A percentile compares a stretch with the other conserved stretches of the same genome.
Evolutionary conservation across 1,140 invertebrate genomes (phyloP).

Genomic region (Drosophila oshimai): DNA sequence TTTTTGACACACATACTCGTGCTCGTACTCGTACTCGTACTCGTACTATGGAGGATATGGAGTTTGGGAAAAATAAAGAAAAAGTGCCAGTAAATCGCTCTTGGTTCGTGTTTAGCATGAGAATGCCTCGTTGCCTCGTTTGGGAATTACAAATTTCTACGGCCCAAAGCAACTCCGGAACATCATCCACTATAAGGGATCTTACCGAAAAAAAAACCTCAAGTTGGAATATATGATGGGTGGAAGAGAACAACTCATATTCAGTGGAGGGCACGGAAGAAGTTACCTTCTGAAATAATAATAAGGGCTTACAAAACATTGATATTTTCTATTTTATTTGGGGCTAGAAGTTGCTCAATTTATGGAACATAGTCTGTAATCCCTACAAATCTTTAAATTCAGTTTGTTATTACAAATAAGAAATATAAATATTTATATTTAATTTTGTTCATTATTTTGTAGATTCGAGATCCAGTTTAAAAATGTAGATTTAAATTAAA

Average conservation of each 20-base stretch:
- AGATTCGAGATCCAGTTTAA: too few species aligned
- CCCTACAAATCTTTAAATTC: too few species aligned
- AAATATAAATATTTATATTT: too few species aligned
- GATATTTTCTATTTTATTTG: background rate
- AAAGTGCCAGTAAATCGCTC: constrained; percentile 68
- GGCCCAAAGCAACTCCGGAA: constrained; percentile 17
- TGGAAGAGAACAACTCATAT: background rate
- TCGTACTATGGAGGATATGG: background rate
- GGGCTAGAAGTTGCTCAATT: too few species aligned
- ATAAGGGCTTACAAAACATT: too few species aligned
- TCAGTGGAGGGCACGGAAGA: background rate
- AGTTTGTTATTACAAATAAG: too few species aligned
- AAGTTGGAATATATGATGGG: background rate
- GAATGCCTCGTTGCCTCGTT: constrained; percentile 43
- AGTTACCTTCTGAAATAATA: background rate
- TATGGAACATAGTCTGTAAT: too few species aligned
- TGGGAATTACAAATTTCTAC: constrained; percentile 63
- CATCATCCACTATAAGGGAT: constrained; percentile 18
- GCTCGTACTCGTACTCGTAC: constrained; percentile 2
- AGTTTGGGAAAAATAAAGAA: constrained; percentile 34
- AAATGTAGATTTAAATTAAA: too few species aligned
- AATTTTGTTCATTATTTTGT: too few species aligned
- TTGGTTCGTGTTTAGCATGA: constrained; percentile 74
- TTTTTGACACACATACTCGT: constrained; percentile 40
- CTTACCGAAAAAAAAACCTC: constrained; percentile 33